Evolutionary conservation across 2,797 vertebrate species (phyloP).

Genomic region (Gymnoscopelus microlampas): DNA sequence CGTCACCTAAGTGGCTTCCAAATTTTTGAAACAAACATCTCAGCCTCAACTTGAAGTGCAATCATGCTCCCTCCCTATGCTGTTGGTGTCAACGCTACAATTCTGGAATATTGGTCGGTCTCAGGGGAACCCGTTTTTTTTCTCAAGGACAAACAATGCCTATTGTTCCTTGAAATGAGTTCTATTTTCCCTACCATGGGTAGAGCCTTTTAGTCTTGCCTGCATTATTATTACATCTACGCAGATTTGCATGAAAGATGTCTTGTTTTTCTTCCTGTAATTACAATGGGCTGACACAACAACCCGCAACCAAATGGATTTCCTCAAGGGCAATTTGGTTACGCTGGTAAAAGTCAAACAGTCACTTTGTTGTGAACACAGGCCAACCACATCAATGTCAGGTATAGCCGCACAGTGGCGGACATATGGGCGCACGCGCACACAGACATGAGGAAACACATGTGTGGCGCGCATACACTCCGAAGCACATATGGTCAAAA

Average conservation of each 20-base stretch:
- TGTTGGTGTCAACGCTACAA: slow-evolving; percentile 38
- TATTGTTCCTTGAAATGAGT: slow-evolving; percentile 23
- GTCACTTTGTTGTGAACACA: slow-evolving; percentile 50
- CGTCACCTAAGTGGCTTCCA: slow-evolving; percentile 32
- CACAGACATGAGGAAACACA: slow-evolving; percentile 20
- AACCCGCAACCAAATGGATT: slow-evolving; percentile 55
- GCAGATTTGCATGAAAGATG: slow-evolving; percentile 40
- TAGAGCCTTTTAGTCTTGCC: slow-evolving; percentile 22
- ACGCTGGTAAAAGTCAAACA: slow-evolving; percentile 55
- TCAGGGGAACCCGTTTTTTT: slow-evolving; percentile 32
- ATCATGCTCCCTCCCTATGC: slow-evolving; percentile 30
- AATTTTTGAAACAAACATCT: slow-evolving; percentile 54
- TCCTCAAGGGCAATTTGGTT: slow-evolving; percentile 59
- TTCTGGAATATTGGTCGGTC: slow-evolving; percentile 40
- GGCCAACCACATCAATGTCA: slow-evolving; percentile 58
- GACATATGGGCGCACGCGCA: slow-evolving; percentile 39
- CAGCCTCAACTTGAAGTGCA: slow-evolving; percentile 39
- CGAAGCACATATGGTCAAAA: slow-evolving; percentile 54
- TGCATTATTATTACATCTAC: slow-evolving; percentile 46
- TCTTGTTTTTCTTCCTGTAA: slow-evolving; percentile 51
- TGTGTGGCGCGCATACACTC: slow-evolving; percentile 21
- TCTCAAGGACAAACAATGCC: slow-evolving; percentile 38
- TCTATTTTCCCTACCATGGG: slow-evolving; percentile 43
- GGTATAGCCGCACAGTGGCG: slow-evolving; percentile 43
- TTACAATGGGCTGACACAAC: slow-evolving; percentile 51